Base-by-base conservation (phyloP, 1,140 invertebrate species). In the Cryptotermes secundus region DNA sequence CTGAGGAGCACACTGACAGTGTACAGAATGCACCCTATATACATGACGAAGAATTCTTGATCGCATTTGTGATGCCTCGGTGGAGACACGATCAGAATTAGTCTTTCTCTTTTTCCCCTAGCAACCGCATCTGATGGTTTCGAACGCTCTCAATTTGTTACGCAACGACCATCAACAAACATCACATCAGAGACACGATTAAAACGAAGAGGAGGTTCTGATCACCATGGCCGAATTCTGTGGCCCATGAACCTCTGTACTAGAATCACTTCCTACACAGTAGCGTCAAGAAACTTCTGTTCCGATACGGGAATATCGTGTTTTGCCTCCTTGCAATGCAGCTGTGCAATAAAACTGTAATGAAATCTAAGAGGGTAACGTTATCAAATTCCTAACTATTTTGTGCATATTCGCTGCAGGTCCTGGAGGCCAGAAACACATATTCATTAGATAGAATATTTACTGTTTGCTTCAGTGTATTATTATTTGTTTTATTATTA, bases 91-190 rank as follows among this genome's bases (percentile, higher is more conserved):
- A 72, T 31, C 59, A n/a, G 59, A 12, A 72, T 72, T 72, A 72
- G 26, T n/a, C 26, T 72, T 31, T 31, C 26, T 59, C n/a, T 72
- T 72, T 72, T 72, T 31, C n/a, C 59, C 26, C 59, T 72, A 72
- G 59, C 59, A n/a, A 72, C 59, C 59, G 59, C 59, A 31, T 72
- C 59, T 72, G 59, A 72, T 72, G 7, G 59, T 72, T 72, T 72
- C 59, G 6, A 72, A n/a, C 59, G 26, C 59, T 72, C 12, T n/a
- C 59, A 72, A 72, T 72, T 72, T 72, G 59, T 31, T 31, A 72
- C 59, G 59, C 59, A 72, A 72, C 26, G 59, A n/a, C 59, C n/a
- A 14, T 72, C 59, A n/a, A 72, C 59, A 72, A 72, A 72, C 59
- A 72, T 72, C 59, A 72, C 59, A 72, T 26, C 59, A 26, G n/a